Conservation (phyloP, 2,888 invertebrate species). For the Conus canariensis region DNA sequence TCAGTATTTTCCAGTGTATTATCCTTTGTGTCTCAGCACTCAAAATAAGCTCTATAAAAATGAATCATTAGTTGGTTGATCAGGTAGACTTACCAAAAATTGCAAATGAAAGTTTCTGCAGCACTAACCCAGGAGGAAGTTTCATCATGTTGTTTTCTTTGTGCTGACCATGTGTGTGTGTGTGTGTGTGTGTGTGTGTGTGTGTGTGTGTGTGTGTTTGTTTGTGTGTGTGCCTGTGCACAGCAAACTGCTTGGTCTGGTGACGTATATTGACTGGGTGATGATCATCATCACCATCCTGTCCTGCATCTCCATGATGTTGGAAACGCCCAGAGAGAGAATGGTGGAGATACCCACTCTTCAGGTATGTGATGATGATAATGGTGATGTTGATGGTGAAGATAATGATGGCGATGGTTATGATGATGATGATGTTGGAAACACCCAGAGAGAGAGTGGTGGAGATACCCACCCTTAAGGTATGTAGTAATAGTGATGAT, state of each 20-base stretch:
- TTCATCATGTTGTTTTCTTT: too few relatives aligned
- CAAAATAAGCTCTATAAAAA: too few relatives aligned
- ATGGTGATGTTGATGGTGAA: neutral
- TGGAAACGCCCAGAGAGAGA: conserved; percentile 95
- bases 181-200: conserved; percentile 4
- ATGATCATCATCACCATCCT: conserved; percentile 99
- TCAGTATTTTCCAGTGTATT: too few relatives aligned
- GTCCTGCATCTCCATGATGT: conserved; percentile 99
- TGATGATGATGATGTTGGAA: conserved; percentile 97
- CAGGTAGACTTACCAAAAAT: too few relatives aligned
- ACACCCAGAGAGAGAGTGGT: conserved; percentile 95
- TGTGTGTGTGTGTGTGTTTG: neutral
- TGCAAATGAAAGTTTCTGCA: too few relatives aligned
- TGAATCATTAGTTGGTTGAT: too few relatives aligned
- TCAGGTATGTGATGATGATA: conserved; percentile 59
- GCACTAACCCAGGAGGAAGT: too few relatives aligned
- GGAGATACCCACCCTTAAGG: conserved; percentile 82
- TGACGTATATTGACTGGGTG: conserved; percentile 99
- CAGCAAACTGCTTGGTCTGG: conserved; percentile 97
- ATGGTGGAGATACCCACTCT: conserved; percentile 87
- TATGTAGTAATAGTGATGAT: conserved; percentile 44
- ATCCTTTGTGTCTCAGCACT: too few relatives aligned
- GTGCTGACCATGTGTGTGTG: neutral
- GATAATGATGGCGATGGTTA: neutral
- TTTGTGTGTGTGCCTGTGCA: conserved; percentile 42